Base-by-base conservation (phyloP, 2,113 vertebrate species). In the Halichoeres trimaculatus region DNA sequence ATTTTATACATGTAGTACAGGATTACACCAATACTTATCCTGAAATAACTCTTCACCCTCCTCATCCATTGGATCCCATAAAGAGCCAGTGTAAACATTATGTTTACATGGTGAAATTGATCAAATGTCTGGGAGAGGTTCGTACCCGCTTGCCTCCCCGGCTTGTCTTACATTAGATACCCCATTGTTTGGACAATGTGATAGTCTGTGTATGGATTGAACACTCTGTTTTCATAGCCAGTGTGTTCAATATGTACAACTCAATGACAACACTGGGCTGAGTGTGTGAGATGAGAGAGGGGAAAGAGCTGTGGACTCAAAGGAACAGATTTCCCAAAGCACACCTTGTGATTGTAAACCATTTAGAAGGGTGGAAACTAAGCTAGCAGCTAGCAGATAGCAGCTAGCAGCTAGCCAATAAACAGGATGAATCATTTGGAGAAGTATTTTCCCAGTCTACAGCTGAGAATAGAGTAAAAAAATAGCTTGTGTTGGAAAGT, bases 171-270 rank as follows among this genome's bases (percentile, higher is more conserved):
- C 56, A 70, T 71, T 74, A 53, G 48, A 64, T 70, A 56, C 35
- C 43, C 59, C n/a, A n/a, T 76, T 85, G 63, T 84, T 80, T 78
- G 38, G 64, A 45, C 59, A 48, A 50, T 84, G 14, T 62, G 76
- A 77, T 68, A 24, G 50, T 60, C 11, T 43, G 30, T 73, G 66
- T 79, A 81, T 78, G 48, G 81, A 84, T 63, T 43, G 11, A 69
- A 66, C 19, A 11, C 51, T 23, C 38, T 70, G 51, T 78, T 57
- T 73, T 81, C 54, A 65, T 51, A 41, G 41, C 19, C 30, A 66
- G 22, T 10, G 17, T 71, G 60, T 61, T 86, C 70, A 60, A 68
- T 79, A 75, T 69, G 64, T 59, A 11, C 59, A 65, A 55, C 68
- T 53, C 26, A 64, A 52, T 69, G 60, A 73, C 50, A 60, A 47